phyloP scores from a whole-genome alignment of 2,797 vertebrate species.

The Podarcis lilfordi region DNA sequence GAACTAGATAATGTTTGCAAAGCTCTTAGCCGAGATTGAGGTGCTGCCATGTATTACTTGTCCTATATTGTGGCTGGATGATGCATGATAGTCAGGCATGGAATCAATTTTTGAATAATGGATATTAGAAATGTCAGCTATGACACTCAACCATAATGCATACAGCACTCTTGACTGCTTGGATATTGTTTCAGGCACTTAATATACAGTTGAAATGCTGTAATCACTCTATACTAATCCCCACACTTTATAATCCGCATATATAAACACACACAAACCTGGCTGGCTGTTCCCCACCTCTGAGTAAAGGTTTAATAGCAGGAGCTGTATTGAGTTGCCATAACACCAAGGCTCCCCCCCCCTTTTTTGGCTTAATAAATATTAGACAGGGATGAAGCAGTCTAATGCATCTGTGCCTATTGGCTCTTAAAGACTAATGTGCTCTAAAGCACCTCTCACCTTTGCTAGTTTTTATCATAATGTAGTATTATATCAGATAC shows the following conservation, averaged over 20 bases:
- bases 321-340: constrained; percentile 56
- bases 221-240: constrained; percentile 74
- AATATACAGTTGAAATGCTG: constrained; percentile 74
- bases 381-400: background rate
- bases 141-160: constrained; percentile 71
- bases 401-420: background rate
- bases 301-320: constrained; percentile 49
- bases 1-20: constrained; percentile 67
- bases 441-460: background rate
- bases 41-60: constrained; percentile 58
- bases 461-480: background rate
- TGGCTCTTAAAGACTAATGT: background rate
- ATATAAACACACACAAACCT: constrained; percentile 30
- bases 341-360: background rate
- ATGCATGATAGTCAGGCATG: constrained; percentile 74
- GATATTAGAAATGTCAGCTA: constrained; percentile 68
- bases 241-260: constrained; percentile 66
- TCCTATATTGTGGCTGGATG: constrained; percentile 58
- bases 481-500: background rate
- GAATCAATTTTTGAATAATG: constrained; percentile 77
- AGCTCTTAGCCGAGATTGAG: constrained; percentile 67
- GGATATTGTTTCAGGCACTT: constrained; percentile 75
- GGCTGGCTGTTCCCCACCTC: constrained; percentile 61
- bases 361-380: background rate
- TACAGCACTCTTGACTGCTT: constrained; percentile 44